phyloP scores from a whole-genome alignment of 2,888 invertebrate species.

The Plagiodera versicolora region DNA sequence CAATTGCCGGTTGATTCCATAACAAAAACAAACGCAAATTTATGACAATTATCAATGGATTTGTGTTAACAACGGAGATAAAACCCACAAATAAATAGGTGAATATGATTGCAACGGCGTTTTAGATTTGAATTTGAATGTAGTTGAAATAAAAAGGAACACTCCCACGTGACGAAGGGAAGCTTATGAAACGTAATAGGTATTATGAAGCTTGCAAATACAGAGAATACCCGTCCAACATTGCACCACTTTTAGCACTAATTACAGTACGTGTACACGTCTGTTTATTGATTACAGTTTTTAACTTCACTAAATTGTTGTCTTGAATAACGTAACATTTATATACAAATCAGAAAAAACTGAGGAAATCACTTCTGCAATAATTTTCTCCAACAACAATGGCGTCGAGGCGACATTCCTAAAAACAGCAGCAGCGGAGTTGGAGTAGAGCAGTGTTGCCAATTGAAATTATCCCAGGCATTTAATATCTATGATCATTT shows the following conservation, averaged over 20 bases:
- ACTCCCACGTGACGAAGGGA: conserved; percentile 48
- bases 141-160: conserved; percentile 36
- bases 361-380: conserved; percentile 35
- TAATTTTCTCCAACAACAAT: conserved; percentile 53
- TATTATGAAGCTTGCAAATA: conserved; percentile 39
- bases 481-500: no score
- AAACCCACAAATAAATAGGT: conserved; percentile 15
- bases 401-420: conserved; percentile 48
- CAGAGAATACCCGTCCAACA: conserved; percentile 48
- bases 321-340: conserved; percentile 2
- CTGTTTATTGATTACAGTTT: conserved; percentile 22
- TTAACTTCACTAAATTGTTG: conserved; percentile 6
- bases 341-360: background rate
- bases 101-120: conserved; percentile 17
- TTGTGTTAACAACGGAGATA: conserved; percentile 9
- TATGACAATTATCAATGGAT: conserved; percentile 16
- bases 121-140: conserved; percentile 26
- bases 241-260: conserved; percentile 52
- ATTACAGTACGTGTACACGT: conserved; percentile 38
- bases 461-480: background rate
- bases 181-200: conserved; percentile 49
- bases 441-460: conserved; percentile 19
- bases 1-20: conserved; percentile 50
- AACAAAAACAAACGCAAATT: conserved; percentile 25
- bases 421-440: conserved; percentile 49